These are phyloP conservation scores for Rattus rattus DNA, from an alignment of 2,113 vertebrate genomes.

Conservation along the genomic window DNA sequence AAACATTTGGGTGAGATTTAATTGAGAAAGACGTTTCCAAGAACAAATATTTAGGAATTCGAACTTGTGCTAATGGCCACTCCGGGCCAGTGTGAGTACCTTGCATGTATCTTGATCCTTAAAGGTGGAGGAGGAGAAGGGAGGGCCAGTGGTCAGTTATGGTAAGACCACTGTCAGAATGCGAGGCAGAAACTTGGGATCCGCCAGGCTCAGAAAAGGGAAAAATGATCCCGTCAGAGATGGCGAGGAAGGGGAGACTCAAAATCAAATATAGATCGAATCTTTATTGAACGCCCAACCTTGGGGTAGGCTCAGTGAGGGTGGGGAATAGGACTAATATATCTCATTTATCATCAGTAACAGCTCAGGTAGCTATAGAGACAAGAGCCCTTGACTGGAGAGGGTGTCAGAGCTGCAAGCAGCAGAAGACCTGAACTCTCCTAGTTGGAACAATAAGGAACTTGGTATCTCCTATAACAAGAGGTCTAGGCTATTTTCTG, in stretches of 20 bases:
- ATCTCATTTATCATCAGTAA: not conserved
- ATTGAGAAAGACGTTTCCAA: slow-evolving; percentile 78
- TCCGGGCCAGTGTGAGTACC: not conserved
- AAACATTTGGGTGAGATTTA: slow-evolving; percentile 78
- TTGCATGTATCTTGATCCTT: not conserved
- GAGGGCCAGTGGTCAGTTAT: not conserved
- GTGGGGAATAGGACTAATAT: not conserved
- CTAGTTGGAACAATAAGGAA: slow-evolving; percentile 1
- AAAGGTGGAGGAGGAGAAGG: not conserved
- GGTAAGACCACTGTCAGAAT: not conserved
- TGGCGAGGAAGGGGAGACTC: not conserved
- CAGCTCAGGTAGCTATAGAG: not conserved
- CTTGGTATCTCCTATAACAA: not conserved
- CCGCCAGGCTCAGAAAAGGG: not conserved
- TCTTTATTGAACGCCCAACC: not conserved
- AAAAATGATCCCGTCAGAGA: not conserved
- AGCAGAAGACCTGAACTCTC: slow-evolving; percentile 6
- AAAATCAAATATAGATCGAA: not conserved
- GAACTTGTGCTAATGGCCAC: slow-evolving; percentile 39
- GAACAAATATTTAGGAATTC: slow-evolving; percentile 77
- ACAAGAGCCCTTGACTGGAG: slow-evolving; percentile 14
- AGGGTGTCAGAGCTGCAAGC: not conserved
- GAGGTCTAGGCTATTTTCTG: not conserved
- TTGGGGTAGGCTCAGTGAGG: not conserved
- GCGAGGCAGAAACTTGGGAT: not conserved